These are phyloP conservation scores for Campodea augens DNA, from an alignment of 1,140 invertebrate species.

Conservation along the genomic window DNA sequence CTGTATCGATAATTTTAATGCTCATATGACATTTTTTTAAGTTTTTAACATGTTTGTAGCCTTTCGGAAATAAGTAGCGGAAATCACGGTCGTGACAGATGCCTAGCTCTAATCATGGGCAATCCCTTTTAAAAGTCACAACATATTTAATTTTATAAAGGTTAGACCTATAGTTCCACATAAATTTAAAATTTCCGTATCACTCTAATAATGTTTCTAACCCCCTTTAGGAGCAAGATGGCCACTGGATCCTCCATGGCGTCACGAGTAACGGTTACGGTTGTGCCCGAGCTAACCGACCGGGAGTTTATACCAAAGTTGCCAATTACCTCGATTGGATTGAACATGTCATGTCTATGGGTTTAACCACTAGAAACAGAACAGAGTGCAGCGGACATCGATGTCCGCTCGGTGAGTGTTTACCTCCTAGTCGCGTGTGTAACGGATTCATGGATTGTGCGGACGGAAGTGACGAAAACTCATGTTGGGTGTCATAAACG, in stretches of 20 bases:
- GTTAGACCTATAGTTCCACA: too few species aligned
- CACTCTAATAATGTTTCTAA: too few species aligned
- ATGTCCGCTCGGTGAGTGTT: slow-evolving; percentile 52
- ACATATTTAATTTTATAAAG: too few species aligned
- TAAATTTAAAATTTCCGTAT: too few species aligned
- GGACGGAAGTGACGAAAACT: slow-evolving; percentile 45
- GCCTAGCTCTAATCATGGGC: too few species aligned
- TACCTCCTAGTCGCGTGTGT: slow-evolving; percentile 44
- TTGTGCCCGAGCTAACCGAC: slow-evolving; percentile 58
- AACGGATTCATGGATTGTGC: slow-evolving; percentile 56
- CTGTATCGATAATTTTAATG: too few species aligned
- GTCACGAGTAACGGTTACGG: slow-evolving; percentile 75
- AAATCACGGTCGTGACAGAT: too few species aligned
- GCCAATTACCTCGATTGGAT: slow-evolving; percentile 59
- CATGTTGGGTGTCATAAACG: slow-evolving; percentile 17
- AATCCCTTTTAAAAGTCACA: too few species aligned
- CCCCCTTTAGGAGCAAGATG: slow-evolving; percentile 32
- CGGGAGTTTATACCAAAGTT: slow-evolving; percentile 76
- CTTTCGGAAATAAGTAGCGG: too few species aligned
- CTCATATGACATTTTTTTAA: too few species aligned
- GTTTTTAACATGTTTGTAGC: too few species aligned
- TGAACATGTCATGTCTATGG: slow-evolving; percentile 21
- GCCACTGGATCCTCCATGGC: slow-evolving; percentile 40
- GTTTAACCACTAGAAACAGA: slow-evolving; percentile 10
- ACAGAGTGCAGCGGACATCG: slow-evolving; percentile 39